Base-by-base conservation (phyloP, 2,113 vertebrate genomes). In the Cyanoliseus patagonus region DNA sequence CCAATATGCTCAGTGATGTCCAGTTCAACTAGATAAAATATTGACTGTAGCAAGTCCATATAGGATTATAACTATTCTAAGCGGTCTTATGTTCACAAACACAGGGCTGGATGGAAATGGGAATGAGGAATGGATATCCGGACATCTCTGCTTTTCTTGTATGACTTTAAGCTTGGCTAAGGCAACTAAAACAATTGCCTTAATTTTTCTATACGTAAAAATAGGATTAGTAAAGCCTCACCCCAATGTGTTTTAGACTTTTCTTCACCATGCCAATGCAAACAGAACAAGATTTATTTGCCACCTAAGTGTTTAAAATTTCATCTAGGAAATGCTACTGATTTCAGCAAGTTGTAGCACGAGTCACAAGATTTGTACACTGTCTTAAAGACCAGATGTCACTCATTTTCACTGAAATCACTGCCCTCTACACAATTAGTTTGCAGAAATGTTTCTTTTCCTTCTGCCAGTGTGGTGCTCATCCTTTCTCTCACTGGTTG, bases 231-330 rank as follows among this genome's bases (percentile, higher is more conserved):
- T 57, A 59, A 68, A 4, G 7, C 18, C 88, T 83, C 13, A 42
- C 8, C 4, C 6, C 9, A 46, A 11, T 9, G 2, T 0, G 0
- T 3, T 47, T 63, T 14, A 57, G 47, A 64, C n/a, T 75, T 79
- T 72, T 75, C 18, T 44, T 28, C 61, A 25, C 7, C 24, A 59
- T n/a, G 19, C 13, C 49, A 55, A 11, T 8, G 13, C 27, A 66
- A 63, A 59, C 16, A 80, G 31, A 67, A 42, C 2, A 37, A 47
- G 2, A 3, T 89, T 66, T 80, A 47, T 72, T 76, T 86, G 10
- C 15, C 47, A 3, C 37, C 41, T 30, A 1, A 53, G 9, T 69
- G 13, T n/a, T 75, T 44, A 44, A 75, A 33, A 61, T 44, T 66
- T 85, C 19, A 14, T 52, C 46, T 72, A 53, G 22, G n/a, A 67